Base-by-base conservation (phyloP, 1,140 invertebrate species). In the Drosophila willistoni region DNA sequence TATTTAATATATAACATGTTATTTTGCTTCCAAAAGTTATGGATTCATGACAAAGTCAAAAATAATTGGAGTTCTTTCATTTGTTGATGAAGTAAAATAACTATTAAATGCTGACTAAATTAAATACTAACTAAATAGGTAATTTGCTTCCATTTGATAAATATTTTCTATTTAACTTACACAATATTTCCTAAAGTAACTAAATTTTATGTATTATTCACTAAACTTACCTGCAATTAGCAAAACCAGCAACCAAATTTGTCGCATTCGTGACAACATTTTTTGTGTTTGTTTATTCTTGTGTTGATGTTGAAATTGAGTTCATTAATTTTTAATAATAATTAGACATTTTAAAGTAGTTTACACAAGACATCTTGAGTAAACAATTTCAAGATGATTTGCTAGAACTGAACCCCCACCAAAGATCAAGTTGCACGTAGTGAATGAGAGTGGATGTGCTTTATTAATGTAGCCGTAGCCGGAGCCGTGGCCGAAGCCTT, bases 221-320 rank as follows among this genome's bases (percentile, higher is more conserved):
- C 1, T n/a, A 3, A 14, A 71, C 83, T 73, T 7, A 85, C 82
- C 79, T 41, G 83, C 33, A 36, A 70, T 39, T 1, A 80, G 63
- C 39, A 85, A 39, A 25, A 81, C 5, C 61, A 87, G 36, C 14
- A 86, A 19, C 51, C 71, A 65, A 59, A 87, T 42, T 19, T 61
- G 61, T 17, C 54, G 66, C 17, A 54, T 60, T 9, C 54, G 17
- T 7, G 42, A 54, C 66, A 63, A 44, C 82, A 86, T 85, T 29
- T 29, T 29, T 29, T 29, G 6, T 7, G 29, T 69, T 67, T 73
- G n/a, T 51, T 56, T 51, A 9, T 13, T 57, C 25, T 47, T 70
- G 34, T 70, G 34, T 33, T 60, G 10, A 36, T 68, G 47, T 65
- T 64, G 54, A 56, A 66, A 72, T 64, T 65, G 55, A 36, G 22